Percentiles rank a stretch among this genome's conserved stretches.
phyloP scores from a whole-genome alignment of 2,797 vertebrate species.

The Steatocranus sp. region DNA sequence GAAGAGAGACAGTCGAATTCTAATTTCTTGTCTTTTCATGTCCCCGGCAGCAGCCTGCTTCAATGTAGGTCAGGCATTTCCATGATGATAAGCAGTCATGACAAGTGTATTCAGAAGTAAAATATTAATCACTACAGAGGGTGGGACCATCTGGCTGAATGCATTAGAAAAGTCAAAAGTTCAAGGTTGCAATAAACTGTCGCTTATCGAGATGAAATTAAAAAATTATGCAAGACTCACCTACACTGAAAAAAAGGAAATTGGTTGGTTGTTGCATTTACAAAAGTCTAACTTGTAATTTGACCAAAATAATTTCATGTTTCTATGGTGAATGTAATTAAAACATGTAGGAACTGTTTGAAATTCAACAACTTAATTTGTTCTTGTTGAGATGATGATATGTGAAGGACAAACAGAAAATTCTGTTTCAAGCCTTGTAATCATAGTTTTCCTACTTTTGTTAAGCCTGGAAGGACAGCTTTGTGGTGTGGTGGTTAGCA shows the following conservation, averaged over 20 bases:
- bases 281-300: background rate
- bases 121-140: constrained; percentile 68
- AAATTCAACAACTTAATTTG: background rate
- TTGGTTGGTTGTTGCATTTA: background rate
- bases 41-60: constrained; percentile 6
- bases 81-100: constrained; percentile 52
- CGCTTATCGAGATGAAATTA: background rate
- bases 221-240: background rate
- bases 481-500: background rate
- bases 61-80: constrained; percentile 66
- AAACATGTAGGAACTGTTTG: background rate
- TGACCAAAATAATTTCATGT: background rate
- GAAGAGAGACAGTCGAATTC: background rate
- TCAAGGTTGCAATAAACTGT: background rate
- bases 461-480: background rate
- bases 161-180: constrained; percentile 34
- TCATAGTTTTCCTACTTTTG: background rate
- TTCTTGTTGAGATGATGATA: background rate
- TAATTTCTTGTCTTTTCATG: constrained; percentile 1
- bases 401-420: background rate
- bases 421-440: background rate
- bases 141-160: constrained; percentile 55
- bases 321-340: background rate
- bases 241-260: background rate
- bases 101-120: constrained; percentile 65